Conservation (phyloP, 2,888 invertebrate genomes). For the Crocallis elinguaria region DNA sequence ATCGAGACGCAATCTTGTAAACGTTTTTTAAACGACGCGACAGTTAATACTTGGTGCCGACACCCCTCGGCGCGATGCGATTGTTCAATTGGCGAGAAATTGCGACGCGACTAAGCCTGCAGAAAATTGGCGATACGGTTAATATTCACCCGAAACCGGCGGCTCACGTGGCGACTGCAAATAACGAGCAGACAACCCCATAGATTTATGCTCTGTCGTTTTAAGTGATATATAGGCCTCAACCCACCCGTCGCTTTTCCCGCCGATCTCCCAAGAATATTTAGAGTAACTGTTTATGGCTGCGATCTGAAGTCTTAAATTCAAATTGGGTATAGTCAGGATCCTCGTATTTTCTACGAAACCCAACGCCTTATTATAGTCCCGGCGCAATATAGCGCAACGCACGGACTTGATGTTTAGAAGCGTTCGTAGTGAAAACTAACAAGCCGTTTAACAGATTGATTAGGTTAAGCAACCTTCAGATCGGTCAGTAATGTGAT, state of each 20-base stretch:
- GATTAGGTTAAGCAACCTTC: too few relatives aligned
- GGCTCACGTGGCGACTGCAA: conserved; percentile 83
- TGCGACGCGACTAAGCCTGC: conserved; percentile 81
- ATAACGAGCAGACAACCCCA: conserved; percentile 79
- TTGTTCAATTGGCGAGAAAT: conserved; percentile 85
- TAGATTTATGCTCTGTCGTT: conserved; percentile 82
- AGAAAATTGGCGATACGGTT: conserved; percentile 85
- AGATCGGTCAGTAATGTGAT: too few relatives aligned
- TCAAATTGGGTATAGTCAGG: conserved; percentile 45
- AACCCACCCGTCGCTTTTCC: conserved; percentile 50
- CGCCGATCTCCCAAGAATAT: conserved; percentile 64
- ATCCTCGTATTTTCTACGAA: conserved; percentile 39
- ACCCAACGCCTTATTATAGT: conserved; percentile 10
- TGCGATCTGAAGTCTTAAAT: conserved; percentile 45
- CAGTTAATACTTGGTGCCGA: conserved; percentile 51
- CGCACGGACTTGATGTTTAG: too few relatives aligned
- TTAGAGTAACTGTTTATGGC: conserved; percentile 65
- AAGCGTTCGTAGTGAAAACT: too few relatives aligned
- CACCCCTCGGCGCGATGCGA: conserved; percentile 64
- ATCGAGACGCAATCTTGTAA: conserved; percentile 40
- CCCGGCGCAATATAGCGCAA: too few relatives aligned
- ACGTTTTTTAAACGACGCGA: conserved; percentile 51
- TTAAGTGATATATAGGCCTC: conserved; percentile 79
- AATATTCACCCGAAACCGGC: conserved; percentile 83
- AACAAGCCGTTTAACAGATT: too few relatives aligned